Conservation (phyloP, 2,113 vertebrate genomes). For the Planiliza haematocheilus region DNA sequence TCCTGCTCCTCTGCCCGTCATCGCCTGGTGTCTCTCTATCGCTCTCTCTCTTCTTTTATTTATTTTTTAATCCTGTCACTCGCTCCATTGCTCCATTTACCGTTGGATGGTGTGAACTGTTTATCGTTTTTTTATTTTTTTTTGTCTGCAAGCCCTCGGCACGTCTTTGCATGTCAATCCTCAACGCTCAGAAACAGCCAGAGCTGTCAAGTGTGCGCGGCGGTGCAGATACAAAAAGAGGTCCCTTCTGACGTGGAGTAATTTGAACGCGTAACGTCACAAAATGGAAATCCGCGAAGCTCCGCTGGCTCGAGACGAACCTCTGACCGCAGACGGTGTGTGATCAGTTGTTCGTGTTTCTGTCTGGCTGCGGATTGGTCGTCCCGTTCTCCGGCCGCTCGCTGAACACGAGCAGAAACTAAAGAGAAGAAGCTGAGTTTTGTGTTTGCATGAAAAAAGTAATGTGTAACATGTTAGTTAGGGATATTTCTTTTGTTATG, state of each 20-base stretch:
- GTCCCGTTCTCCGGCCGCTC: background rate
- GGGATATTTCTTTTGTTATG: too few species aligned
- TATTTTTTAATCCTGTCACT: conserved; percentile 21
- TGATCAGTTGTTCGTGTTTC: background rate
- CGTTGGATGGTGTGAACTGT: conserved; percentile 14
- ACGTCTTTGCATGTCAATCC: conserved; percentile 17
- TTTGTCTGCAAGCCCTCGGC: background rate
- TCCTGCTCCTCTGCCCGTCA: conserved; percentile 9
- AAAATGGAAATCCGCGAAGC: background rate
- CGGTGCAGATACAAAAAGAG: background rate
- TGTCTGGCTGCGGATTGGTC: background rate
- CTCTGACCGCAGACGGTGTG: background rate
- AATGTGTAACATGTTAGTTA: background rate
- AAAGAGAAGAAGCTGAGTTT: too few species aligned
- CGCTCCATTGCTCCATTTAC: background rate
- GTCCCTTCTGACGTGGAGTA: background rate
- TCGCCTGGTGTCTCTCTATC: conserved; percentile 26
- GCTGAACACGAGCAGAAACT: too few species aligned
- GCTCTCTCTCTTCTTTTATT: conserved; percentile 23
- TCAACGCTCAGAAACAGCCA: background rate
- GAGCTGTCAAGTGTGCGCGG: background rate
- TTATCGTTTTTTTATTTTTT: background rate
- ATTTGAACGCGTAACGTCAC: background rate
- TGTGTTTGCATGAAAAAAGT: background rate
- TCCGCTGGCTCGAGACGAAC: too few species aligned